These are phyloP conservation scores for Ochotona curzoniae DNA, from an alignment of 2,113 vertebrate genomes.

Conservation along the genomic window DNA sequence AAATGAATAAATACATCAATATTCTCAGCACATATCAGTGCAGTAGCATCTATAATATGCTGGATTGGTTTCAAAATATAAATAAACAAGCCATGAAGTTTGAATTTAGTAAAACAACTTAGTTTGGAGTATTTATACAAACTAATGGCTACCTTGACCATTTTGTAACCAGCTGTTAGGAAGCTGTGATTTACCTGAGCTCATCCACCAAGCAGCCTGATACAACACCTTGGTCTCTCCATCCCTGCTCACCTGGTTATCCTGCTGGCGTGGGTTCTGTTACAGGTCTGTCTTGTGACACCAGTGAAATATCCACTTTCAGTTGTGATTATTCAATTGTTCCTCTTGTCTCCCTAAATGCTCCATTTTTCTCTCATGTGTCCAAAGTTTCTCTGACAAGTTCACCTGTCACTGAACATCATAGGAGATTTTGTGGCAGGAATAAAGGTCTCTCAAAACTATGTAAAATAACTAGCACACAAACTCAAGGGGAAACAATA, in stretches of 20 bases:
- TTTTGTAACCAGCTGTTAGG: slow-evolving; percentile 10
- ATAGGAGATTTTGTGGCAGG: not conserved
- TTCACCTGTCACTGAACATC: not conserved
- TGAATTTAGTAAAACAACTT: slow-evolving; percentile 41
- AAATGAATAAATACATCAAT: slow-evolving; percentile 21
- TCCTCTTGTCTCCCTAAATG: not conserved
- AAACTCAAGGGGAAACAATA: not conserved
- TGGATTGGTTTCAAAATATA: slow-evolving; percentile 33
- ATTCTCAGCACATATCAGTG: not conserved
- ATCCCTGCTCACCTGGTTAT: not conserved
- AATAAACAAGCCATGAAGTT: slow-evolving; percentile 45
- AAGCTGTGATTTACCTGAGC: not conserved
- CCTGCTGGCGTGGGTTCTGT: not conserved
- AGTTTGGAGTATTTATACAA: not conserved
- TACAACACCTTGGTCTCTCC: not conserved
- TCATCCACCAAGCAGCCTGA: not conserved
- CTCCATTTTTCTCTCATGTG: not conserved
- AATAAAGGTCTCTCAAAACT: not conserved
- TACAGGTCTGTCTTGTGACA: not conserved
- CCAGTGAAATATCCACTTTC: not conserved
- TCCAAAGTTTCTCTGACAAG: slow-evolving; percentile 17
- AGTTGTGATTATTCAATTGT: not conserved
- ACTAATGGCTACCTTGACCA: not conserved
- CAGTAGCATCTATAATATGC: not conserved
- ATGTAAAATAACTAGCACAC: not conserved